A percentile compares a stretch with the other conserved stretches of the same genome.
Evolutionary conservation across 2,113 vertebrate genomes (phyloP).

Genomic region (Hypanus sabinus): DNA sequence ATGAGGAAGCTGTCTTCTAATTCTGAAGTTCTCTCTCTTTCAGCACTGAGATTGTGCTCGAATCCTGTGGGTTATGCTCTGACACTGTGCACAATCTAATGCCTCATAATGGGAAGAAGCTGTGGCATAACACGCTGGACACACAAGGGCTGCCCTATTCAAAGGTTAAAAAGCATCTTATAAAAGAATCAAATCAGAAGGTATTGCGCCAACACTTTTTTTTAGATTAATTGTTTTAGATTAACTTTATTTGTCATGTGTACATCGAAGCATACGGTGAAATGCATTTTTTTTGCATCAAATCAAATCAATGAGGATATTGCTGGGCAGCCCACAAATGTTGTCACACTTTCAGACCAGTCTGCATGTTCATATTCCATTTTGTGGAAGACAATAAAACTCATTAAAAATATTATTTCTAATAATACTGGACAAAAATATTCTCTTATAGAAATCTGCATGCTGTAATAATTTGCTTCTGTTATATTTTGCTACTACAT

Average conservation of each 20-base stretch:
- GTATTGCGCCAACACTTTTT: constrained; percentile 46
- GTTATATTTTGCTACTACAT: not conserved
- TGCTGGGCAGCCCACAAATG: too few relatives aligned
- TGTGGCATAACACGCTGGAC: constrained; percentile 57
- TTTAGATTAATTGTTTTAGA: too few relatives aligned
- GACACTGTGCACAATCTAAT: constrained; percentile 49
- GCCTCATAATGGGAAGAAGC: constrained; percentile 47
- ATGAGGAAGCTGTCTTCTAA: constrained; percentile 51
- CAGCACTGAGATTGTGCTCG: constrained; percentile 48
- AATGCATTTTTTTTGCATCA: too few relatives aligned
- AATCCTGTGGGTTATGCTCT: constrained; percentile 50
- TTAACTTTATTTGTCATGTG: too few relatives aligned
- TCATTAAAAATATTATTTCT: constrained; percentile 45
- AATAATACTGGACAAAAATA: not conserved
- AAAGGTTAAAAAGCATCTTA: constrained; percentile 47
- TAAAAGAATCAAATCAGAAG: constrained; percentile 44
- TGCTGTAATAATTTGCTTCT: too few relatives aligned
- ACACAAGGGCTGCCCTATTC: constrained; percentile 61
- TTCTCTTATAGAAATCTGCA: not conserved
- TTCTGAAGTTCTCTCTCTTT: constrained; percentile 55
- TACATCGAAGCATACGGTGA: too few relatives aligned
- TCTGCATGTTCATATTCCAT: constrained; percentile 61
- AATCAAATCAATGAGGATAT: too few relatives aligned
- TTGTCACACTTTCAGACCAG: constrained; percentile 50
- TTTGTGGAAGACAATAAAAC: constrained; percentile 43